A percentile compares a stretch with the other conserved stretches of the same genome.
Evolutionary conservation across 2,797 vertebrate genomes (phyloP).

Genomic region (Muscicapa striata): DNA sequence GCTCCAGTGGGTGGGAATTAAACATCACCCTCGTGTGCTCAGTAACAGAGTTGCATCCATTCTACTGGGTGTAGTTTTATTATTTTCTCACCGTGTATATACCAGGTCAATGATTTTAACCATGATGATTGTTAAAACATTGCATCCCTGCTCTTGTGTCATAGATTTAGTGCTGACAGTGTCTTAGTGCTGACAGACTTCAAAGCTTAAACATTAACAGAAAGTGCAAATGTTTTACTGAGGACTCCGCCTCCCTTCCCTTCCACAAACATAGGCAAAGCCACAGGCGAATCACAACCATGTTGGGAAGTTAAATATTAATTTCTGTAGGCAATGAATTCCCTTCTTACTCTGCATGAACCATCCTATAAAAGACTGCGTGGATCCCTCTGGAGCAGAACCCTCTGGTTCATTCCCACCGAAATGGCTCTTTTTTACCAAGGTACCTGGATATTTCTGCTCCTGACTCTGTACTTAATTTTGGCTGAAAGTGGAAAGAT

Average conservation of each 20-base stretch:
- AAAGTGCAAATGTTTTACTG: not conserved
- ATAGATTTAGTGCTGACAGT: not conserved
- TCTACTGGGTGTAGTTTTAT: not conserved
- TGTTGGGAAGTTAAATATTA: not conserved
- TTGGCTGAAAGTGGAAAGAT: slow-evolving; percentile 68
- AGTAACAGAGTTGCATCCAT: not conserved
- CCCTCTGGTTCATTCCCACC: accelerated
- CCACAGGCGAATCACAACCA: accelerated
- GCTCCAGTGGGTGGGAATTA: not conserved
- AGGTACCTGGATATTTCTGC: not conserved
- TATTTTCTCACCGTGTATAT: not conserved
- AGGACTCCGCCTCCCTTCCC: not conserved
- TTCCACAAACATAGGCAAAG: not conserved
- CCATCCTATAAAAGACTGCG: not conserved
- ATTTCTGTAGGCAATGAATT: not conserved
- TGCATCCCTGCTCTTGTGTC: not conserved
- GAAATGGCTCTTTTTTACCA: not conserved
- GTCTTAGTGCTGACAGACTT: too few relatives aligned
- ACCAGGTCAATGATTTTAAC: not conserved
- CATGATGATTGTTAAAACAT: not conserved
- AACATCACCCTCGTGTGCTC: not conserved
- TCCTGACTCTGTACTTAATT: not conserved
- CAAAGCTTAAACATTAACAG: too few relatives aligned
- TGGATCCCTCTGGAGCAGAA: not conserved
- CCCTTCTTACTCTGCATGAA: not conserved